Base-by-base conservation (phyloP, 2,113 vertebrate species). In the Calyptomena viridis region DNA sequence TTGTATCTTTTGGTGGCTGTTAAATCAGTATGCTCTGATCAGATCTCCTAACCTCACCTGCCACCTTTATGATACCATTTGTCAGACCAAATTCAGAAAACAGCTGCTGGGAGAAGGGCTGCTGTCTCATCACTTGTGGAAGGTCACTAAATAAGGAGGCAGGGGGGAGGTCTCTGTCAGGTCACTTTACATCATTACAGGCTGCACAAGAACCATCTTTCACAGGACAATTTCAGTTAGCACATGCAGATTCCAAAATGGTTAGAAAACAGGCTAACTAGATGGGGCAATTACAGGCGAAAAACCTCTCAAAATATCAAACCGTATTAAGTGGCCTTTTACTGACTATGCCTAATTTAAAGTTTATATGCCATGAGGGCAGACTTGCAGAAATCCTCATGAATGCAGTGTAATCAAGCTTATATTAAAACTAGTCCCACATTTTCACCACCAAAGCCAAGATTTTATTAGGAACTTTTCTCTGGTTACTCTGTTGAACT, bases 341-440 rank as follows among this genome's bases (percentile, higher is more conserved):
- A 93, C 44, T 88, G 82, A 62, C 79, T 89, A 95, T 6, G 47
- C 60, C 44, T 71, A 81, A 92, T 84, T 93, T 92, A 53, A 93
- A 93, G 20, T 96, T 93, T 89, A 87, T 95, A 66, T 89, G 88
- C 93, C 94, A 96, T 93, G n/a, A 75, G 76, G 68, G 92, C 79
- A 90, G 83, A 89, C 85, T 94, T 90, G 68, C 76, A 93, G 88
- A 94, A 94, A 92, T 87, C 79, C 76, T 92, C 53, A 80, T 55
- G 64, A 93, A 96, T 12, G 33, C 59, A 81, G 37, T 11, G 23
- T 59, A 94, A 92, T 92, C 80, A 95, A 92, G 76, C 25, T 76
- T 81, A 87, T 96, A 95, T 68, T 97, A 92, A 93, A 94, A 75
- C 76, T 89, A 84, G 56, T 59, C 83, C 89, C 92, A 93, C 12